Conservation (phyloP, 2,113 vertebrate species). For the Pangasianodon gigas region DNA sequence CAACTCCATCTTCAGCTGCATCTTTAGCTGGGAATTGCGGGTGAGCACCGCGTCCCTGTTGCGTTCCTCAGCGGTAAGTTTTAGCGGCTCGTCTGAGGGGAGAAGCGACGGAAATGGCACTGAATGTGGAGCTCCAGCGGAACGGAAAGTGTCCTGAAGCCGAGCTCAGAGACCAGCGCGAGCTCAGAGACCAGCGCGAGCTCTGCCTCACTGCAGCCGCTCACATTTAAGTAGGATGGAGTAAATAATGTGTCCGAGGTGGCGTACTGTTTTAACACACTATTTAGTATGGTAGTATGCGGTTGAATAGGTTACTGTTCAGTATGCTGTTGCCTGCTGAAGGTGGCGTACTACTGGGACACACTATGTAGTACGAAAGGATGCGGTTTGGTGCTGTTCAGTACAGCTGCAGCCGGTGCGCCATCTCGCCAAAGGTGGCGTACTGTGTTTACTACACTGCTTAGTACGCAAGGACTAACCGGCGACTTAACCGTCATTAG, state of each 20-base stretch:
- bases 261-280: neutral
- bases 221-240: neutral
- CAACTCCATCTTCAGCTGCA: neutral
- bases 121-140: neutral
- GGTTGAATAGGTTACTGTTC: neutral
- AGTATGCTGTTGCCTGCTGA: neutral
- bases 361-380: neutral
- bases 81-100: neutral
- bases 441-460: neutral
- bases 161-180: neutral
- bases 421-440: neutral
- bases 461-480: neutral
- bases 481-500: neutral
- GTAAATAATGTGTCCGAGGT: neutral
- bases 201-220: neutral
- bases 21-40: neutral
- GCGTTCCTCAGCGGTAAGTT: constrained; percentile 47
- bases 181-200: neutral
- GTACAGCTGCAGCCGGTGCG: neutral
- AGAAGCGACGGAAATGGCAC: neutral
- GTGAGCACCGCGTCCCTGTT: constrained; percentile 45
- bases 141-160: neutral
- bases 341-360: neutral
- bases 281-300: neutral
- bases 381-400: neutral